Evolutionary conservation across 92 coral and sea anemone species (phyloP), one percentile per base, ranked within the genome.

Genomic region (Porites cylindrica): DNA sequence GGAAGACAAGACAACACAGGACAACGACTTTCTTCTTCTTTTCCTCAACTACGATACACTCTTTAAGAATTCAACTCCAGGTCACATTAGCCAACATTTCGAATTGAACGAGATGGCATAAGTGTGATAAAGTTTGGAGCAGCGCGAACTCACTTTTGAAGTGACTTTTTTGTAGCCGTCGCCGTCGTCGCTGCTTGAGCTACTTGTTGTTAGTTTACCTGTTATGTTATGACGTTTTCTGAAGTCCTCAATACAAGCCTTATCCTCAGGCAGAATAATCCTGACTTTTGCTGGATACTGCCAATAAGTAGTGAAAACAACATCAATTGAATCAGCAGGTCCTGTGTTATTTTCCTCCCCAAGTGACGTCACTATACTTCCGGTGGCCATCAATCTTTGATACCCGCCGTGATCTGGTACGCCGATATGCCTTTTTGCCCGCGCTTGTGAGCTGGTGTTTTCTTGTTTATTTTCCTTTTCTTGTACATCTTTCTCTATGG

Each of bases 261-360:
- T 95, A 70, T 97, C 97, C 76, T 93, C 92, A 0, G 96, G 98
- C 23, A 93, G 78, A 56, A 97, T 94, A 53, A 97, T 80, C 79
- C 99, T 91, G 12, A 97, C 99, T 88, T 97, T 97, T 26, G 99
- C 99, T 17, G 99, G 99, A 73, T 95, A 97, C 90, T 95, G 98
- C 99, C 99, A 97, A 72, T 97, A 97, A 1, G 99, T 92, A 10
- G 94, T 91, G 79, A 97, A 95, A 75, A 95, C 91, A 60, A 97
- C 90, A 78, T 97, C 99, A 72, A 97, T 97, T 9, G 96, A 96
- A 65, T 91, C 88, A 3, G 91, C 69, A n/a, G 96, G 88, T 19
- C 88, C 96, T 68, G 85, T 64, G 60, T 82, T 86, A 90, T 72
- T 72, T 38, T 90, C 86, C 47, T 75, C 85, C 63, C 93, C 82